Base-by-base conservation (phyloP, 2,797 vertebrate genomes). In the Anomalospiza imberbis region DNA sequence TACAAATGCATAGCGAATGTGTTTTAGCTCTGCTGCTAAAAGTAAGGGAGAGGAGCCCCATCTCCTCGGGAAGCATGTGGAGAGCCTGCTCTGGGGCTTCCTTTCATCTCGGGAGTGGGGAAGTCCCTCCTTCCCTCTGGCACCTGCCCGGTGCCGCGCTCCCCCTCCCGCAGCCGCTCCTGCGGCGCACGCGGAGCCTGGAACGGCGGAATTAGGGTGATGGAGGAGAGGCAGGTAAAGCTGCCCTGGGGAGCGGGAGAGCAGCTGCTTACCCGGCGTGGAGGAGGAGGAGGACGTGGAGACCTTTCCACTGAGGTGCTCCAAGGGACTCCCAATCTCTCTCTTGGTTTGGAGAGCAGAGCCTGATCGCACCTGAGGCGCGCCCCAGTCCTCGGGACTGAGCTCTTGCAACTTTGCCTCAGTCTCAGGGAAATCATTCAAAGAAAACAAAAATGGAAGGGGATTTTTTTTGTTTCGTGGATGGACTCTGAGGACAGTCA, bases 331-430 rank as follows among this genome's bases (percentile, higher is more conserved):
- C 91, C 34, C 29, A 2, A 21, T 55, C 32, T 78, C 54, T 31
- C 31, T 45, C 25, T 62, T 31, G 32, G 22, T 53, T 74, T 44
- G 60, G 38, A 63, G 83, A 54, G 66, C n/a, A 31, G 63, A 90
- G 45, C 42, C 70, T 57, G 76, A 40, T 47, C 19, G 8, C 60
- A 60, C 21, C 53, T 60, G 79, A 73, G 12, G 4, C 3, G 1
- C 0, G 0, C 51, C 63, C 36, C 17, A 5, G 16, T 47, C 62
- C 40, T 36, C 0, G 0, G 53, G 32, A 34, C 44, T 12, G 31
- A 91, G 53, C 31, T 86, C 70, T 47, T 31, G 22, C 75, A 57
- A 9, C 60, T 95, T 55, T n/a, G n/a, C 67, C 42, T 79, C 40
- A 31, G 36, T 85, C 53, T 36, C 48, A 26, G n/a, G 66, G 60